Conservation (phyloP, 2,113 vertebrate species). For the Carollia perspicillata region DNA sequence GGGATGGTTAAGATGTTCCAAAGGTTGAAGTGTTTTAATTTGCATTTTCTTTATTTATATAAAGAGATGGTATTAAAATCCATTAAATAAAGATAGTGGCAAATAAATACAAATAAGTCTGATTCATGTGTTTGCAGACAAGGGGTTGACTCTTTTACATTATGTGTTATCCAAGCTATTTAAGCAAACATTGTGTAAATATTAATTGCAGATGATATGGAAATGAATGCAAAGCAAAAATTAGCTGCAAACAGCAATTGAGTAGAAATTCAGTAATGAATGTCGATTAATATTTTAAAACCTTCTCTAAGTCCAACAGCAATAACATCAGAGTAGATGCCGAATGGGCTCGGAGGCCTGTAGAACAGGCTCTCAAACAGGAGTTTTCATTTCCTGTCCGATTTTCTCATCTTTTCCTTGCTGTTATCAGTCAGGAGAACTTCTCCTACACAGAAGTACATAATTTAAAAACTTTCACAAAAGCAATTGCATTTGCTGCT, state of each 20-base stretch:
- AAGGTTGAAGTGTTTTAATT: conserved; percentile 7
- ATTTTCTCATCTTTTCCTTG: background rate
- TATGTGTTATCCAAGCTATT: background rate
- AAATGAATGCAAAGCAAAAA: conserved; percentile 18
- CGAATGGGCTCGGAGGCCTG: background rate
- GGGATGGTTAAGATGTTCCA: background rate
- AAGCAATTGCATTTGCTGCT: background rate
- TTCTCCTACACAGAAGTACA: background rate
- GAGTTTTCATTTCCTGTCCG: background rate
- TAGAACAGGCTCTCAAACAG: background rate
- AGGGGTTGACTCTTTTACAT: background rate
- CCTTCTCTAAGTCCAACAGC: background rate
- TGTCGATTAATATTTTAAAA: background rate
- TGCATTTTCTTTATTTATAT: background rate
- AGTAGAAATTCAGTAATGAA: background rate
- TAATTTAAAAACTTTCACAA: background rate
- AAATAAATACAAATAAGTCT: background rate
- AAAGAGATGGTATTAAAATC: background rate
- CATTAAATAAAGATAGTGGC: background rate
- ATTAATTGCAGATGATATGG: conserved; percentile 12
- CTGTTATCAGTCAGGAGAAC: background rate
- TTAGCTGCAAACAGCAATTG: conserved; percentile 7
- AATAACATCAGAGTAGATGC: background rate
- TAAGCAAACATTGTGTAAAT: background rate
- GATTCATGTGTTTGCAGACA: background rate